A percentile compares a stretch with the other conserved stretches of the same genome.
These are phyloP conservation scores for Benthochromis sp. DNA, from an alignment of 2,113 vertebrate species.

Conservation along the genomic window DNA sequence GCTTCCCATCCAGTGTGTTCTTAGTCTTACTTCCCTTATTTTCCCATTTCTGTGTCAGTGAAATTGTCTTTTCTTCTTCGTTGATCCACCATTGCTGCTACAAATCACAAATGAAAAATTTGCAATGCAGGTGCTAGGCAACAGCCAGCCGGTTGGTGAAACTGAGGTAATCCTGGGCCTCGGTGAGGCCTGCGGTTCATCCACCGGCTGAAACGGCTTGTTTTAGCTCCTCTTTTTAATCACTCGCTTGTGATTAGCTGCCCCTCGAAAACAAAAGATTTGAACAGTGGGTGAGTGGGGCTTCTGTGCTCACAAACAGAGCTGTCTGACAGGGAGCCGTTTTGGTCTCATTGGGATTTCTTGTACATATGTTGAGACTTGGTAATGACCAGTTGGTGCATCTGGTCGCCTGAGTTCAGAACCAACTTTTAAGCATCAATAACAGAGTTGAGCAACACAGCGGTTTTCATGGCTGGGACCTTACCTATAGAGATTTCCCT, in stretches of 20 bases:
- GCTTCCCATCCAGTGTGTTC: not conserved
- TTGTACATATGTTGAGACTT: not conserved
- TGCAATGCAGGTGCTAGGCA: not conserved
- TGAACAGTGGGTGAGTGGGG: not conserved
- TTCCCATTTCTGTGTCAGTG: not conserved
- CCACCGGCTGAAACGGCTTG: not conserved
- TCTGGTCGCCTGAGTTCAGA: not conserved
- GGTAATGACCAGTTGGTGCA: not conserved
- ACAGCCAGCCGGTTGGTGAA: not conserved
- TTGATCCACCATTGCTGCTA: not conserved
- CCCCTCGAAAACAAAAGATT: not conserved
- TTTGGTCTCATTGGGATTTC: rapidly evolving
- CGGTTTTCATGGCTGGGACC: not conserved
- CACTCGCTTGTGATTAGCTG: not conserved
- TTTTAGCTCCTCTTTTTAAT: not conserved
- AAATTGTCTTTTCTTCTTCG: not conserved
- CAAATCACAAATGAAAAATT: not conserved
- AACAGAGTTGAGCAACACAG: not conserved
- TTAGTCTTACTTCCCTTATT: not conserved
- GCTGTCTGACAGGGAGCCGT: not conserved
- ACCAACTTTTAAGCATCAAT: not conserved
- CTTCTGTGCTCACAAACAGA: rapidly evolving
- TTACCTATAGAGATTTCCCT: not conserved
- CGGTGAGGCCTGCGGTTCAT: not conserved
- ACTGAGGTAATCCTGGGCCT: not conserved